Conservation (phyloP, 2,113 vertebrate genomes). For the Phaetusa simplex region DNA sequence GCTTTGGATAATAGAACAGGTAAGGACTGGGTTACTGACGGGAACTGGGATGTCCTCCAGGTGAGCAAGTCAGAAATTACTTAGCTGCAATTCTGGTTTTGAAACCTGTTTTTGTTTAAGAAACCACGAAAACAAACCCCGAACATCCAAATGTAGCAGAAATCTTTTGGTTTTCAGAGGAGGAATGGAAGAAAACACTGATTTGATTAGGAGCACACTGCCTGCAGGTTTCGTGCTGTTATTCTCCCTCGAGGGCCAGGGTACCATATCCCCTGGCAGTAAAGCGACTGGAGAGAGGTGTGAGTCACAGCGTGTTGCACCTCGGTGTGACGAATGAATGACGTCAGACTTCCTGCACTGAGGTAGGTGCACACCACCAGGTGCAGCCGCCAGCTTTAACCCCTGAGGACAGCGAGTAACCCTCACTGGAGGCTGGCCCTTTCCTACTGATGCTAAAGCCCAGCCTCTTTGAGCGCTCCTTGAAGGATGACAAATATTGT, state of each 20-base stretch:
- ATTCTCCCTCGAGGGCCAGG: neutral
- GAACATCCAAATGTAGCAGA: neutral
- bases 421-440: rapidly evolving
- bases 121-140: neutral
- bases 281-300: neutral
- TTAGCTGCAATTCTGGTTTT: neutral
- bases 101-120: neutral
- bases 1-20: neutral
- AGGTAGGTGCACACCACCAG: neutral
- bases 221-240: neutral
- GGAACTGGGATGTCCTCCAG: neutral
- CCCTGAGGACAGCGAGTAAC: neutral
- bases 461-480: neutral
- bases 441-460: neutral
- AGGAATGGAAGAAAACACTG: neutral
- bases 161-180: neutral
- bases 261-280: neutral
- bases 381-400: neutral
- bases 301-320: neutral
- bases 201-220: neutral
- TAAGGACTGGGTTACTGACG: neutral
- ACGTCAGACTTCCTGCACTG: neutral
- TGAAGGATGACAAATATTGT: neutral
- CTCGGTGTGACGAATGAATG: neutral
- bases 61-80: neutral